Evolutionary conservation across 2,888 invertebrate genomes (phyloP).

Genomic region (Lamproptera curius): DNA sequence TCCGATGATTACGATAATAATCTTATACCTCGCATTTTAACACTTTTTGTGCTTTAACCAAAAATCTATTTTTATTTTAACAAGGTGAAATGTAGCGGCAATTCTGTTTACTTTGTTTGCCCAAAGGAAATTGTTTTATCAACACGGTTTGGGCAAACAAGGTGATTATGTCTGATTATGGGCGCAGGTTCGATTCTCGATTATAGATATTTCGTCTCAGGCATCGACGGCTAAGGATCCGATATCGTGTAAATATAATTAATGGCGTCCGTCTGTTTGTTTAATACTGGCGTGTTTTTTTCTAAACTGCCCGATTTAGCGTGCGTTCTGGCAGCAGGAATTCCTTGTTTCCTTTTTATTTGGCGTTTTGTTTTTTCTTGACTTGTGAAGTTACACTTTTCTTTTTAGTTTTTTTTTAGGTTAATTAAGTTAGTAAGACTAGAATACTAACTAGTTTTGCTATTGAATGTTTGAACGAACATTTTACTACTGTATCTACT

Average conservation of each 20-base stretch:
- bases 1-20: too few species aligned
- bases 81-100: constrained; percentile 11
- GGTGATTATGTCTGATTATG: constrained; percentile 66
- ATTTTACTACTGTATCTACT: too few species aligned
- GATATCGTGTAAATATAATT: constrained; percentile 57
- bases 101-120: constrained; percentile 27
- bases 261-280: constrained; percentile 55
- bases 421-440: too few species aligned
- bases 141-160: constrained; percentile 51
- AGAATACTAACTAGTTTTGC: too few species aligned
- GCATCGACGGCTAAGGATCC: constrained; percentile 55
- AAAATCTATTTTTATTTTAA: not conserved
- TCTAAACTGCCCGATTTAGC: not conserved
- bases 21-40: constrained; percentile 10
- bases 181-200: constrained; percentile 59
- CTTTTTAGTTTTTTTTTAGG: too few species aligned
- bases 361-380: too few species aligned
- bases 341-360: too few species aligned
- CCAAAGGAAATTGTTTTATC: constrained; percentile 33
- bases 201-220: constrained; percentile 65
- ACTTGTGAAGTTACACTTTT: too few species aligned
- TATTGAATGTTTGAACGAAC: too few species aligned
- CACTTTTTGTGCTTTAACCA: constrained; percentile 21
- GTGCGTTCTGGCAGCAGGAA: too few species aligned
- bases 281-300: constrained; percentile 29